Conservation (phyloP, 2,888 invertebrate species). For the Siphlonurus alternatus region DNA sequence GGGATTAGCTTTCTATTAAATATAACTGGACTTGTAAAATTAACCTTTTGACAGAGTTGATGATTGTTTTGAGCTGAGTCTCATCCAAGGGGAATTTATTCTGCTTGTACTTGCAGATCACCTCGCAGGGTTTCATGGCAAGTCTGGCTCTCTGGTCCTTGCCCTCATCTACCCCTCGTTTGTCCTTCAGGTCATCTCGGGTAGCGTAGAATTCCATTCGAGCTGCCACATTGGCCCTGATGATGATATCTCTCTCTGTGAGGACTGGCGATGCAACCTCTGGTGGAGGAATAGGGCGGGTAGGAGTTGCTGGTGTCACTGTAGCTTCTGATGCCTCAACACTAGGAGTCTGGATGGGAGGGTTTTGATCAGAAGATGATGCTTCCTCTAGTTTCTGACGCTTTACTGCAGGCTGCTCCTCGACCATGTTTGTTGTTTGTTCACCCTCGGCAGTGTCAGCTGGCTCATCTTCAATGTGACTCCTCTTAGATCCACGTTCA, state of each 20-base stretch:
- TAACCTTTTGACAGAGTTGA: neutral
- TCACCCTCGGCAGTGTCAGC: neutral
- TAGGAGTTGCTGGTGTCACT: neutral
- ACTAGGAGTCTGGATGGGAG: neutral
- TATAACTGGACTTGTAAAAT: too few relatives aligned
- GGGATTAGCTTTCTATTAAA: too few relatives aligned
- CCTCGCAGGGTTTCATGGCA: neutral
- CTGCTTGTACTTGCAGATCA: constrained; percentile 8
- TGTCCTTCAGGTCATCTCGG: neutral
- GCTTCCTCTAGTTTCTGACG: neutral
- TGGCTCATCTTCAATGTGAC: too few relatives aligned
- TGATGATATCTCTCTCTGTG: neutral
- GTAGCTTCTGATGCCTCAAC: neutral
- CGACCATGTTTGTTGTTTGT: neutral
- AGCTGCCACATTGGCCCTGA: neutral
- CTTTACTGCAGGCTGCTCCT: neutral
- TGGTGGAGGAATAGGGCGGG: too few relatives aligned
- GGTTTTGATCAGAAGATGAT: neutral
- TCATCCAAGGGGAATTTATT: constrained; percentile 6
- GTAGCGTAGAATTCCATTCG: neutral
- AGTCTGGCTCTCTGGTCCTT: neutral
- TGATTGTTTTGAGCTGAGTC: constrained; percentile 6
- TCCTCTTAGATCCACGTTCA: neutral
- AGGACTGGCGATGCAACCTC: neutral
- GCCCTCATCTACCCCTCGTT: neutral